Base-by-base conservation (phyloP, 2,888 invertebrate species). In the Mantis religiosa region DNA sequence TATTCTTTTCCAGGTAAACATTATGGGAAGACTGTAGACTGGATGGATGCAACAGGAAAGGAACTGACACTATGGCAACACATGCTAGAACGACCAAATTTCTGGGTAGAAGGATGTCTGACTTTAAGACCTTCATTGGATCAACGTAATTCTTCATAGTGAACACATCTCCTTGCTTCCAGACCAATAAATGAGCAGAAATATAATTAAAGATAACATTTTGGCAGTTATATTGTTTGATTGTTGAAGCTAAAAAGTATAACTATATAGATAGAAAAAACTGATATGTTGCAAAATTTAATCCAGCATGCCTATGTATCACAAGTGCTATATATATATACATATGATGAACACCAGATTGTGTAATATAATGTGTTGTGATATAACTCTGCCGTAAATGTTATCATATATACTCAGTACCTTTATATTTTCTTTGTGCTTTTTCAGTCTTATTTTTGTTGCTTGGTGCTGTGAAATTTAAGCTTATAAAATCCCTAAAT, bases 91-190 rank as follows among this genome's bases (percentile, higher is more conserved):
- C 94, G 97, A 90, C 98, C 98, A 71, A 98, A 98, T 93, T 97
- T 98, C 93, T 99, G 99, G 99, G 98, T 99, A n/a, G 99, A 99
- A 93, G 98, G 98, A 87, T 97, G 97, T 90, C 94, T 99, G 85
- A 96, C 97, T 7, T 94, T 99, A 83, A 94, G 99, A 92, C 96
- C 98, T 85, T 96, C 97, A 89, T 94, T 97, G 89, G 96, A 96
- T 91, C 94, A 95, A 92, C 94, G 93, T 4, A 89, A 71, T 86
- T 83, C 89, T 34, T 89, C 88, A 25, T 84, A 83, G 54, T 27
- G 83, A 28, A 83, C 83, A 28, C 28, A 20, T 14, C 27, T 28
- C 83, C n/a, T 12, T n/a, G 3, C 12, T 28, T 83, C 8, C 12
- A 27, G 12, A 83, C 27, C 28, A 84, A 84, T 9, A 30, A 30